A percentile compares a stretch with the other conserved stretches of the same genome.
Evolutionary conservation across 2,113 vertebrate genomes (phyloP).

Genomic region (Gopherus flavomarginatus): DNA sequence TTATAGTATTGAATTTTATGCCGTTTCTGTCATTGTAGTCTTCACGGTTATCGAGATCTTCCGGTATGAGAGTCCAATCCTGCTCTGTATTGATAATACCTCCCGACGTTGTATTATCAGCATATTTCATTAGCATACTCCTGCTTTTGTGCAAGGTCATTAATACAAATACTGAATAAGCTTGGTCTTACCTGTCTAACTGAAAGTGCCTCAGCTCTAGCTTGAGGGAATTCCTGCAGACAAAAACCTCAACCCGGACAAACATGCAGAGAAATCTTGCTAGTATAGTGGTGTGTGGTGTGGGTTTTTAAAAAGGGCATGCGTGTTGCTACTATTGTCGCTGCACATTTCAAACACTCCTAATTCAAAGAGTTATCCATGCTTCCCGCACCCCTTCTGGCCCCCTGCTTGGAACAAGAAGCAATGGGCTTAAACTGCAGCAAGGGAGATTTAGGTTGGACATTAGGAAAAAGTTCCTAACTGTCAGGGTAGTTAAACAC

Average conservation of each 20-base stretch:
- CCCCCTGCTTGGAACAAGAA: accelerated
- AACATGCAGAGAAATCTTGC: neutral
- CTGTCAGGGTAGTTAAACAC: too few species aligned
- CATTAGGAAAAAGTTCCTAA: too few species aligned
- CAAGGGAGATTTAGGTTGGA: too few species aligned
- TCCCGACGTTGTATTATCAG: neutral
- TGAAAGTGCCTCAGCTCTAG: neutral
- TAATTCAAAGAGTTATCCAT: neutral
- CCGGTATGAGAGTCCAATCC: neutral
- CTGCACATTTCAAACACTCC: neutral
- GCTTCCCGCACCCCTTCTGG: neutral
- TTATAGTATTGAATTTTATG: neutral
- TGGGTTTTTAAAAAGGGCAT: neutral
- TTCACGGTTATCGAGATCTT: neutral
- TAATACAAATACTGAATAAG: neutral
- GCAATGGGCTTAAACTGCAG: too few species aligned
- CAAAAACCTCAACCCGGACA: neutral
- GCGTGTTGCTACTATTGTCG: neutral
- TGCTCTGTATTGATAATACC: neutral
- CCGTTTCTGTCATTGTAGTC: neutral
- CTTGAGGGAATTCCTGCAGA: neutral
- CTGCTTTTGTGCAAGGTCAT: neutral
- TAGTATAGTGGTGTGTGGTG: neutral
- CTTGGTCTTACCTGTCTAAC: neutral
- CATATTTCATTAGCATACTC: neutral